Conservation (phyloP, 2,888 invertebrate genomes). For the Drosophila leonis region DNA sequence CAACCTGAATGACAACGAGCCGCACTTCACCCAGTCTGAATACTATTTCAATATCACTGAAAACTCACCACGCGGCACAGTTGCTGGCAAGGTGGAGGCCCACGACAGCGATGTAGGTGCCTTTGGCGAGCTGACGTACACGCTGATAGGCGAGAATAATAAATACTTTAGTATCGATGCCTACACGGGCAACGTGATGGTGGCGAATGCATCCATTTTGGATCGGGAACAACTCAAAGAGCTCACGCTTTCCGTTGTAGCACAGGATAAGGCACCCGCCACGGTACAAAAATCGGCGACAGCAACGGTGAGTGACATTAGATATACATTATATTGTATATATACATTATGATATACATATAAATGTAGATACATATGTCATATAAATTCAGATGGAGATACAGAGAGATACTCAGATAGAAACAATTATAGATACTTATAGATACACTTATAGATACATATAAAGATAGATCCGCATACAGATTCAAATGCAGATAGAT, state of each 20-base stretch:
- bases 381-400: not conserved
- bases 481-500: not conserved
- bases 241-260: constrained; percentile 91
- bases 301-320: constrained; percentile 88
- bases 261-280: constrained; percentile 91
- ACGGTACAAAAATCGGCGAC: constrained; percentile 90
- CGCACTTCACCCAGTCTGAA: constrained; percentile 89
- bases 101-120: constrained; percentile 92
- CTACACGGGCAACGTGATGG: constrained; percentile 90
- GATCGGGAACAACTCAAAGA: constrained; percentile 92
- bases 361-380: not conserved
- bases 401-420: not conserved
- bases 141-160: constrained; percentile 90
- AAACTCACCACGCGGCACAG: constrained; percentile 91
- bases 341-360: too few species aligned
- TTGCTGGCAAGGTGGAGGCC: constrained; percentile 91
- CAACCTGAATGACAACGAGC: constrained; percentile 95
- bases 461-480: not conserved
- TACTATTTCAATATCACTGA: constrained; percentile 92
- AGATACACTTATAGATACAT: not conserved
- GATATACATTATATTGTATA: too few species aligned
- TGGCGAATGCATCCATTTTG: constrained; percentile 90
- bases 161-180: constrained; percentile 91
- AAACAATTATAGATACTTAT: not conserved
- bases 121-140: constrained; percentile 92